Evolutionary conservation across 2,113 vertebrate species (phyloP).

Genomic region (Rutilus rutilus): DNA sequence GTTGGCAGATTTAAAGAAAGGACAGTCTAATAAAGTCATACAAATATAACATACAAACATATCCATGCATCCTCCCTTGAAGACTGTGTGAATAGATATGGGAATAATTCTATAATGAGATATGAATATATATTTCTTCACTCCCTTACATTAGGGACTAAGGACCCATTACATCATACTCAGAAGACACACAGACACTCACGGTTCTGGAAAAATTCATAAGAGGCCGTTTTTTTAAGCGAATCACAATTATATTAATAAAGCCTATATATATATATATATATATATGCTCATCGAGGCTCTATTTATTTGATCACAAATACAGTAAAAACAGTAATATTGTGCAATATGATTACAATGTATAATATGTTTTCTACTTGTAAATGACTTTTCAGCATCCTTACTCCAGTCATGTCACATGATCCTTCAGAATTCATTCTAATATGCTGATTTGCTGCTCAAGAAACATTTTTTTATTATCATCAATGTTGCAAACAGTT

Average conservation of each 20-base stretch:
- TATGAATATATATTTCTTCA: not conserved
- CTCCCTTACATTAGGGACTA: slow-evolving; percentile 2
- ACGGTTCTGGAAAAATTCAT: not conserved
- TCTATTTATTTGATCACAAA: no score
- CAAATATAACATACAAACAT: not conserved
- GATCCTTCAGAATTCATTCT: not conserved
- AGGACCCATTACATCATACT: not conserved
- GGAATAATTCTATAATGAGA: not conserved
- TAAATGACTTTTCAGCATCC: not conserved
- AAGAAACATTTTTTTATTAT: not conserved
- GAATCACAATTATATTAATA: not conserved
- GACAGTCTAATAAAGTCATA: not conserved
- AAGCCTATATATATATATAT: no score
- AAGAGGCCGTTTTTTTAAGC: not conserved
- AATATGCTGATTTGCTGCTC: not conserved
- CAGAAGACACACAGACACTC: not conserved
- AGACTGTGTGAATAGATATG: not conserved
- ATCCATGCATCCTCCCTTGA: not conserved
- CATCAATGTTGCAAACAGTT: not conserved
- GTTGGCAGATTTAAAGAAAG: not conserved
- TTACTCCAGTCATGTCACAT: not conserved
- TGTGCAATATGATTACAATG: not conserved
- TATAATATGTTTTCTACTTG: not conserved
- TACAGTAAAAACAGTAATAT: not conserved
- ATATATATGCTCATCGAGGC: not conserved